Evolutionary conservation across 2,113 vertebrate genomes (phyloP).

Genomic region (Erinaceus europaeus): DNA sequence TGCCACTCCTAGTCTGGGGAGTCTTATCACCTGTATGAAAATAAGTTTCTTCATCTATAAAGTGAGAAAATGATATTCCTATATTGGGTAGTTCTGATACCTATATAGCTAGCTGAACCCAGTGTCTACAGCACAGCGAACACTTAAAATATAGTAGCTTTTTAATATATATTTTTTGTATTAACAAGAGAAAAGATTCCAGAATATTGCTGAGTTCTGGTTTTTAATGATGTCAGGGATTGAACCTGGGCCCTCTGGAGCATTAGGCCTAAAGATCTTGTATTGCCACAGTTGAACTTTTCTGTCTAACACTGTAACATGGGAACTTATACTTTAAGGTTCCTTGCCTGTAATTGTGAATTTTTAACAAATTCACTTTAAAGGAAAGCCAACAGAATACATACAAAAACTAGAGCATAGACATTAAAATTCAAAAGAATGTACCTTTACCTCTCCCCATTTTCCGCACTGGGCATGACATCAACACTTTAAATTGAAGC

Average conservation of each 20-base stretch:
- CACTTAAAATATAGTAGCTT: neutral
- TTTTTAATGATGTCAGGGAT: too few relatives aligned
- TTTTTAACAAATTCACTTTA: conserved; percentile 39
- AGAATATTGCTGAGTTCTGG: too few relatives aligned
- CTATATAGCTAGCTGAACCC: neutral
- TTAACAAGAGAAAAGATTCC: too few relatives aligned
- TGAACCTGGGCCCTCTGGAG: too few relatives aligned
- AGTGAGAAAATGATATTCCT: neutral
- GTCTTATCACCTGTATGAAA: neutral
- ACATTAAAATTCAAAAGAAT: conserved; percentile 29
- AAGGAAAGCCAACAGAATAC: conserved; percentile 12
- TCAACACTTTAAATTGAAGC: neutral
- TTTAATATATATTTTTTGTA: too few relatives aligned
- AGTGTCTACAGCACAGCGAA: neutral
- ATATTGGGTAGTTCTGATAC: neutral
- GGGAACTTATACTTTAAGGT: neutral
- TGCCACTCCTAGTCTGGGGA: neutral
- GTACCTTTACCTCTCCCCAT: neutral
- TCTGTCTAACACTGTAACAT: too few relatives aligned
- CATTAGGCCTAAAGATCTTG: too few relatives aligned
- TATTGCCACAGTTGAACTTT: too few relatives aligned
- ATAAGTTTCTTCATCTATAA: conserved; percentile 39
- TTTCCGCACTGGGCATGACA: neutral
- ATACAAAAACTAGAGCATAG: neutral
- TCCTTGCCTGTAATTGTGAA: neutral